These are phyloP conservation scores for Micropterix aruncella DNA, from an alignment of 2,888 invertebrate species.

Conservation along the genomic window DNA sequence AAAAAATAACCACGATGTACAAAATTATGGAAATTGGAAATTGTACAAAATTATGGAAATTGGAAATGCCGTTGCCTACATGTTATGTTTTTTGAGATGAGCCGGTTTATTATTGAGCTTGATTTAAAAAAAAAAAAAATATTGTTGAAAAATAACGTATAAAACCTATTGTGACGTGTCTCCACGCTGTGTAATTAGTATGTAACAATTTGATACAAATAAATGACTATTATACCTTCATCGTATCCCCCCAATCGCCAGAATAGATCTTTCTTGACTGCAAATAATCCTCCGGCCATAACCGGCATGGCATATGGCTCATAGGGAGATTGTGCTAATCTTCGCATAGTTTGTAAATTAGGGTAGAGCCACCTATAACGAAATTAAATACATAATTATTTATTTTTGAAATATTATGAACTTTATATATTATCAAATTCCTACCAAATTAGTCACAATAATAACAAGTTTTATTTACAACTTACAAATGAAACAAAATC, in stretches of 20 bases:
- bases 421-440: background rate
- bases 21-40: no score
- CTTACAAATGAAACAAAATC: no score
- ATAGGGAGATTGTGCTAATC: constrained; percentile 46
- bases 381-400: constrained; percentile 27
- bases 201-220: no score
- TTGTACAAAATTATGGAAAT: no score
- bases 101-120: background rate
- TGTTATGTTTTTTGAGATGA: background rate
- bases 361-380: constrained; percentile 82
- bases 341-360: constrained; percentile 47
- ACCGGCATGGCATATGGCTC: constrained; percentile 69
- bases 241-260: constrained; percentile 71
- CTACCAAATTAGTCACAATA: no score
- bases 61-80: background rate
- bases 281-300: constrained; percentile 92
- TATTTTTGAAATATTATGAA: no score
- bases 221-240: no score
- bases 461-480: no score
- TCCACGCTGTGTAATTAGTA: no score
- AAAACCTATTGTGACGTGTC: no score
- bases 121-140: background rate
- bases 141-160: no score
- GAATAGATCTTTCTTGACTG: constrained; percentile 74
- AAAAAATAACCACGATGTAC: no score